Conservation (phyloP, 2,888 invertebrate genomes). For the Smittia sp. region DNA sequence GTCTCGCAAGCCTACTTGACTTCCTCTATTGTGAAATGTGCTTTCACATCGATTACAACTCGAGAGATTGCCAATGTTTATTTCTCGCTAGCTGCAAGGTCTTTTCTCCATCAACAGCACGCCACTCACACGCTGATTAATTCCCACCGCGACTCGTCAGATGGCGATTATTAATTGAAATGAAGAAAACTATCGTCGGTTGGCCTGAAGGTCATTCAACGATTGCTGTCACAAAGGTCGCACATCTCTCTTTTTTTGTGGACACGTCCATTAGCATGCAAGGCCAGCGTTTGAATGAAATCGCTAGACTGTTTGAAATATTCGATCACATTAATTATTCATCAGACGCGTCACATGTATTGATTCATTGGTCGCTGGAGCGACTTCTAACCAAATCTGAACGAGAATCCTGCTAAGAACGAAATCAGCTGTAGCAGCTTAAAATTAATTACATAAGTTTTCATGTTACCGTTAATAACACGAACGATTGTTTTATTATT, state of each 20-base stretch:
- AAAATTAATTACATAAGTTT: neutral
- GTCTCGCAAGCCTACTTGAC: constrained; percentile 25
- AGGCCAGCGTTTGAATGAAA: neutral
- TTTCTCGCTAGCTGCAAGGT: neutral
- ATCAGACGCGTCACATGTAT: neutral
- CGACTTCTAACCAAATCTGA: neutral
- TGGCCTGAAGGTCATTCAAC: neutral
- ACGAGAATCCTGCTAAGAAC: neutral
- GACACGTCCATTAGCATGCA: neutral
- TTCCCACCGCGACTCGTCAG: neutral
- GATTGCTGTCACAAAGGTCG: constrained; percentile 7
- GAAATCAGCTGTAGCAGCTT: neutral
- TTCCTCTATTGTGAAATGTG: constrained; percentile 34
- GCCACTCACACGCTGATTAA: constrained; percentile 1
- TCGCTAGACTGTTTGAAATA: neutral
- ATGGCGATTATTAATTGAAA: neutral
- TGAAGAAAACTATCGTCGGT: neutral
- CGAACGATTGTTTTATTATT: neutral
- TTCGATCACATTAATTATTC: constrained; percentile 2
- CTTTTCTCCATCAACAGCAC: neutral
- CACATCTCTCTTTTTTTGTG: neutral
- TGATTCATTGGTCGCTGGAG: neutral
- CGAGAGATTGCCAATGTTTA: neutral
- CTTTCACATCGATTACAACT: constrained; percentile 31
- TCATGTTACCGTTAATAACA: neutral